Evolutionary conservation across 2,888 invertebrate species (phyloP), one percentile per base, ranked within the genome.

Genomic region (Nemapogon koenigi): DNA sequence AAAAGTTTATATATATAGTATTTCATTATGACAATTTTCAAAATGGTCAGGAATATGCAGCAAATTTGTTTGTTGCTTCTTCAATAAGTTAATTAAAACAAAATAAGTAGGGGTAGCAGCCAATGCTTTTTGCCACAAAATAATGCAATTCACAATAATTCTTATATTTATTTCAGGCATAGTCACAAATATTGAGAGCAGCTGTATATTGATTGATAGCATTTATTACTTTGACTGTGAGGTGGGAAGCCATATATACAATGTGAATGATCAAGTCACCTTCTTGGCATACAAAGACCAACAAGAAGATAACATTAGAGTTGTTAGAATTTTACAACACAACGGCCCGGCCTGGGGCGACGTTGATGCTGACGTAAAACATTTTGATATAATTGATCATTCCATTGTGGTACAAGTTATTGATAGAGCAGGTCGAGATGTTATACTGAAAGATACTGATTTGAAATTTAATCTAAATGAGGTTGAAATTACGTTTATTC

Each of bases 401-500:
- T 52, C 62, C 1, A 51, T 78, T 25, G 52, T 73, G 4, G 69
- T 69, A 6, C 57, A 66, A 55, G 69, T 75, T 16, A 52, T 53
- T 16, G 43, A 49, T 28, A 59, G 69, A 47, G 45, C 60, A 22
- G 62, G 68, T n/a, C 56, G 76, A 3, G 41, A 50, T 41, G 65
- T 79, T 1, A 57, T 53, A 33, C 71, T 88, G 1, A 81, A 81
- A 37, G 81, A 83, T 8, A 72, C 66, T 48, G 71, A 83, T 39
- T 52, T 87, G n/a, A 71, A 62, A 38, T 69, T 89, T 35, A 78
- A 82, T 52, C 64, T 90, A 35, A 85, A 90, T 53, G 60, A 76
- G 33, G 79, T 88, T 1, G 63, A 73, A 45, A 80, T 84, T 2
- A 82, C 82, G 36, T 87, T 90, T 57, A 59, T 88, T 27, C 90